Evolutionary conservation across 2,113 vertebrate genomes (phyloP).

Genomic region (Silurus asotus): DNA sequence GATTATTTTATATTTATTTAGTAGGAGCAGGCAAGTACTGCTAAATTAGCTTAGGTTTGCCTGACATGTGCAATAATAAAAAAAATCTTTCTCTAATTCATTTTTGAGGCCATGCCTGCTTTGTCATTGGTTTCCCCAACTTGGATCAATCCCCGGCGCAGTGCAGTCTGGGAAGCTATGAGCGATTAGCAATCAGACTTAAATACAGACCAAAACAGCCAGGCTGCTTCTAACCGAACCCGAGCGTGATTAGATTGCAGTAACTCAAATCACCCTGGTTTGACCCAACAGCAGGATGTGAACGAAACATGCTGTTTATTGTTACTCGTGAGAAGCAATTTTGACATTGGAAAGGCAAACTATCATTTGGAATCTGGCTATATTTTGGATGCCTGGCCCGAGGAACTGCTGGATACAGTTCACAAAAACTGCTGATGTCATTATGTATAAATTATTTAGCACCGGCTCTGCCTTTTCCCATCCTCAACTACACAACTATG

Average conservation of each 20-base stretch:
- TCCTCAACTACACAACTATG: background rate
- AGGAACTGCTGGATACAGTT: background rate
- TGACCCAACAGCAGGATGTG: constrained; percentile 14
- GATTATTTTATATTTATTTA: constrained; percentile 6
- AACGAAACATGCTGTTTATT: constrained; percentile 3
- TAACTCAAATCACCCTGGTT: constrained; percentile 17
- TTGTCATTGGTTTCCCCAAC: background rate
- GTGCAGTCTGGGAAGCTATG: background rate
- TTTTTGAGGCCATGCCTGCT: background rate
- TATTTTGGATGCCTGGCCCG: background rate
- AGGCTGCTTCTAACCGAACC: background rate
- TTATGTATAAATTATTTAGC: background rate
- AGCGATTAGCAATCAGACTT: background rate
- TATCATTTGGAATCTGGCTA: constrained; percentile 3
- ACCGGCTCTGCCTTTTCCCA: background rate
- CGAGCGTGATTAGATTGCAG: background rate
- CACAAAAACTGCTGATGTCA: background rate
- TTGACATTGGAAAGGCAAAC: constrained; percentile 1
- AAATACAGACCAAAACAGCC: constrained; percentile 9
- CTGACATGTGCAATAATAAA: constrained; percentile 14
- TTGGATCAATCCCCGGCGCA: background rate
- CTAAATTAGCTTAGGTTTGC: constrained; percentile 8
- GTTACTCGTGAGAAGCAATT: background rate
- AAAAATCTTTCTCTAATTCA: background rate
- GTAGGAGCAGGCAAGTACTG: background rate